Evolutionary conservation across 2,797 vertebrate genomes (phyloP).

Genomic region (Eidolon dupreanum): DNA sequence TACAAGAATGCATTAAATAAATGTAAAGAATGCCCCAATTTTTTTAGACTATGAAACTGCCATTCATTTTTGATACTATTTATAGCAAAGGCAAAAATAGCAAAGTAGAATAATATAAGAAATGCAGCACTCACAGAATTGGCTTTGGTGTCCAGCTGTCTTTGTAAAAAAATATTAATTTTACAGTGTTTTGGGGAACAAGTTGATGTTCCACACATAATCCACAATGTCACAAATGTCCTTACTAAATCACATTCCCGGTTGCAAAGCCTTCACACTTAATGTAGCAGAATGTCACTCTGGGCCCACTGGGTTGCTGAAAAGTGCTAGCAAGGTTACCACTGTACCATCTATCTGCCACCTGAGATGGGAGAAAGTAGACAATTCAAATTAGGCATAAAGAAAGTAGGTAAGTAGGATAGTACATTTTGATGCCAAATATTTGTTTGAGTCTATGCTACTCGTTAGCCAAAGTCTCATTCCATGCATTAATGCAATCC

Average conservation of each 20-base stretch:
- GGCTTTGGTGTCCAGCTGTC: constrained; percentile 55
- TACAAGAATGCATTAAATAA: constrained; percentile 39
- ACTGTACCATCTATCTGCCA: neutral
- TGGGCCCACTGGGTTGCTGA: constrained; percentile 57
- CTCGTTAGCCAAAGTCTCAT: neutral
- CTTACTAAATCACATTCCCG: constrained; percentile 55
- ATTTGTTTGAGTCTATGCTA: neutral
- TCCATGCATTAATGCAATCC: neutral
- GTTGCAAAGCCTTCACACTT: constrained; percentile 68
- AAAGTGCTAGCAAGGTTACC: constrained; percentile 45
- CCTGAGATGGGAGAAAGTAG: neutral
- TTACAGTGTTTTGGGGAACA: constrained; percentile 25
- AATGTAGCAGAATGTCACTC: constrained; percentile 68
- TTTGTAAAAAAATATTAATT: constrained; percentile 54
- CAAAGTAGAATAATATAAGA: neutral
- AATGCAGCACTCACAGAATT: neutral
- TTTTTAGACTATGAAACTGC: neutral
- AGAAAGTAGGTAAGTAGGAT: neutral
- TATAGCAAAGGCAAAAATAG: constrained; percentile 37
- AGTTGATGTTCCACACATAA: constrained; percentile 68
- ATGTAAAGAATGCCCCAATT: neutral
- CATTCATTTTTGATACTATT: constrained; percentile 54
- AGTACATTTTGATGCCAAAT: neutral
- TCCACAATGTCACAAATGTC: constrained; percentile 66
- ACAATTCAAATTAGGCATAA: constrained; percentile 58